Conservation (phyloP, 2,113 vertebrate genomes). For the Pteronura brasiliensis region DNA sequence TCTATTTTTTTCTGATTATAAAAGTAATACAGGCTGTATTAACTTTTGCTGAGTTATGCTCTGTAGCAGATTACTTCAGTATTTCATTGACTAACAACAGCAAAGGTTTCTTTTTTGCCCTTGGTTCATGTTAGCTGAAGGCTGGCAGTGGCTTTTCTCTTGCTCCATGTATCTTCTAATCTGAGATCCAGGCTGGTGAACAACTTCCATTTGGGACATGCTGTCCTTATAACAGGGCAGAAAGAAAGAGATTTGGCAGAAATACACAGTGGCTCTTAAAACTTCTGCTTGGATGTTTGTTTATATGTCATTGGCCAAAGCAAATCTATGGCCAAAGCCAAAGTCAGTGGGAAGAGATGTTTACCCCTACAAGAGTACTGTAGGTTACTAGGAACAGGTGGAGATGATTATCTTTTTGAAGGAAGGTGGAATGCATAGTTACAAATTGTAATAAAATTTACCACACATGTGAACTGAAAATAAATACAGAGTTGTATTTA, state of each 20-base stretch:
- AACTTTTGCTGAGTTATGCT: constrained; percentile 36
- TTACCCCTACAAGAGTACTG: not conserved
- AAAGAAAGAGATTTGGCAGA: constrained; percentile 39
- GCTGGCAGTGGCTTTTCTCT: not conserved
- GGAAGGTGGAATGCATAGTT: not conserved
- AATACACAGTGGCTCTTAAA: constrained; percentile 30
- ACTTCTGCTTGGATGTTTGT: constrained; percentile 54
- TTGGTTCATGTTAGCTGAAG: constrained; percentile 19
- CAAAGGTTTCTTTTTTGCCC: constrained; percentile 33
- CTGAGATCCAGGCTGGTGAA: constrained; percentile 8
- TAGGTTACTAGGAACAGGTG: not conserved
- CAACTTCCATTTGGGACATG: constrained; percentile 38
- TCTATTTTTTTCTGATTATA: constrained; percentile 26
- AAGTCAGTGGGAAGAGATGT: not conserved
- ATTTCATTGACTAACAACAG: constrained; percentile 37
- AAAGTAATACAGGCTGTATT: not conserved
- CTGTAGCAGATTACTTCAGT: constrained; percentile 31
- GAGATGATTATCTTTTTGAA: constrained; percentile 9
- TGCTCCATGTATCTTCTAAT: constrained; percentile 47
- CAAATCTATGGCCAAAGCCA: not conserved
- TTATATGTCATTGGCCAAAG: constrained; percentile 15
- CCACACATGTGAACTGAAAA: not conserved
- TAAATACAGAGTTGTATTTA: not conserved
- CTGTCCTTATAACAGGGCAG: constrained; percentile 36
- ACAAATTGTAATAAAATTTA: not conserved